Evolutionary conservation across 2,888 invertebrate genomes (phyloP), one percentile per base, ranked within the genome.

Genomic region (Cordylochernes scorpioides): DNA sequence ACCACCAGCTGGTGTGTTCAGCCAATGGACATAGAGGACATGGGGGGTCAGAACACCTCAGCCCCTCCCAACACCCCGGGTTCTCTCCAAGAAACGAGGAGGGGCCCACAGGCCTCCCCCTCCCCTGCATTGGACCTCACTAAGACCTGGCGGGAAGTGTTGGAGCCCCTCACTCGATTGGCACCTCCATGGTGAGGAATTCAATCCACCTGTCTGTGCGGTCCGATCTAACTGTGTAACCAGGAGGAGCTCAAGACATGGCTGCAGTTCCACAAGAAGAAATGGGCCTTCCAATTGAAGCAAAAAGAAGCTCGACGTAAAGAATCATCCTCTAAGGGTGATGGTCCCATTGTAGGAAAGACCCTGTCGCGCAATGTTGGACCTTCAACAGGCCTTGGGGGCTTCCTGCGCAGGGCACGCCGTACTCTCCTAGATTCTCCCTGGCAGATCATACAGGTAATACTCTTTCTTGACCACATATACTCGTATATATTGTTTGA

Each of bases 361-460:
- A 46, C 32, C 15, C 52, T 3, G 71, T 70, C 0, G 64, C 60
- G 55, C 71, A 63, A 43, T n/a, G n/a, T n/a, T n/a, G 33, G 36
- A 15, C 39, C 35, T 2, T 54, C 64, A 0, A 61, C 62, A 1
- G 71, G 74, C 1, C 50, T 91, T 4, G 71, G 74, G 1, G 74
- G 77, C 2, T 91, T 88, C 48, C 56, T 91, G 26, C 62, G 70
- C 32, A 63, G 68, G 38, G 67, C 80, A 0, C 82, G 82, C 45
- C 62, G 71, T 13, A 69, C 72, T 1, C 53, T 91, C 8, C 53
- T 86, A 24, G 71, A 74, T 38, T 64, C 68, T 16, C 68, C 78
- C 0, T 94, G 91, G 91, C 84, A 91, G 54, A 70, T 91, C 34
- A 61, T 91, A 44, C 78, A 78, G 61, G 70, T 70, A 27, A 28